Conservation (phyloP, 2,113 vertebrate species). For the Misgurnus anguillicaudatus region DNA sequence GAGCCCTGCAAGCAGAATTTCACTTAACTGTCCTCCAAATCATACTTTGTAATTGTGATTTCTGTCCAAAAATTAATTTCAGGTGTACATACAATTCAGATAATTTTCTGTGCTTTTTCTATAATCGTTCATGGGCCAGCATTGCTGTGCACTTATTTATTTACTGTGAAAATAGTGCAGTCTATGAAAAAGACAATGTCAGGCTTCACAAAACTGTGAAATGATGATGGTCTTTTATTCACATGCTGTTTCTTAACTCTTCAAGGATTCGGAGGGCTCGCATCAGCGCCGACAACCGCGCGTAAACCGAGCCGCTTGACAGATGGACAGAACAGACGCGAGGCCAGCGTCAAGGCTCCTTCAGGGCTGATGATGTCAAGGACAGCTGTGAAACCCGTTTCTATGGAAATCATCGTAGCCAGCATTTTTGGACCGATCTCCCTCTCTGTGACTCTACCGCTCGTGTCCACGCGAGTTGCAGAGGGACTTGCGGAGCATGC, state of each 20-base stretch:
- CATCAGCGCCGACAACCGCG: slow-evolving; percentile 92
- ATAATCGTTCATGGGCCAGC: no score
- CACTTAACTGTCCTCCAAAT: no score
- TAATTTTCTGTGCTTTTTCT: no score
- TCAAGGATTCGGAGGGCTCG: slow-evolving; percentile 86
- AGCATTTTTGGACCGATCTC: slow-evolving; percentile 84
- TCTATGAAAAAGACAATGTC: no score
- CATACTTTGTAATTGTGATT: no score
- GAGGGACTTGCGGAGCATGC: slow-evolving; percentile 2
- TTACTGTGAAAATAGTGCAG: no score
- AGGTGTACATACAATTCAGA: no score
- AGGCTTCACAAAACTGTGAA: no score
- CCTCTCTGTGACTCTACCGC: slow-evolving; percentile 59
- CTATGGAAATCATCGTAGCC: slow-evolving; percentile 83
- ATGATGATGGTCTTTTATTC: no score
- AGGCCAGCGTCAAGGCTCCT: slow-evolving; percentile 61
- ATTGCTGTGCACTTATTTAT: no score
- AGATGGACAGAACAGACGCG: slow-evolving; percentile 39
- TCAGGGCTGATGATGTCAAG: slow-evolving; percentile 81
- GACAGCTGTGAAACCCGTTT: slow-evolving; percentile 87
- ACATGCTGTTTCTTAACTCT: slow-evolving; percentile 42
- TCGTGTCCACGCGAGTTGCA: slow-evolving; percentile 41
- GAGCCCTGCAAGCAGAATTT: no score
- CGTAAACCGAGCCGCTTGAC: slow-evolving; percentile 69
- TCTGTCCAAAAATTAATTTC: no score